Percentiles rank a stretch among this genome's conserved stretches.
These are phyloP conservation scores for Hypotaenidia okinawae DNA, from an alignment of 2,797 vertebrate genomes.

Conservation along the genomic window DNA sequence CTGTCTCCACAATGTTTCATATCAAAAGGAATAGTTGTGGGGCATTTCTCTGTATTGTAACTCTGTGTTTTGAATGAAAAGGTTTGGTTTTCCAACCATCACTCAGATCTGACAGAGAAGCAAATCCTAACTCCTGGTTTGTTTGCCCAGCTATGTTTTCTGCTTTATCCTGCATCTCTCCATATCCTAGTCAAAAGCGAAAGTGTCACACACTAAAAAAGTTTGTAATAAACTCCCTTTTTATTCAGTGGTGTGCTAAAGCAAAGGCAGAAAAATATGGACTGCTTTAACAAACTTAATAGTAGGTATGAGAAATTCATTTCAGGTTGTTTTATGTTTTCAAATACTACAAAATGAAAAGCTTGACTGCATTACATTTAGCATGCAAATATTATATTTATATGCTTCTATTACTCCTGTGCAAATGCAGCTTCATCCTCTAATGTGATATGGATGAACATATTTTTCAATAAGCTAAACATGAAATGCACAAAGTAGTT, in stretches of 20 bases:
- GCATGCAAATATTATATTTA: neutral
- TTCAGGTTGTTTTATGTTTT: neutral
- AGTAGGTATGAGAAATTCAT: neutral
- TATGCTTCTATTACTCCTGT: neutral
- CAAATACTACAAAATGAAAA: neutral
- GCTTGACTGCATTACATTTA: neutral
- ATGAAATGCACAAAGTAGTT: neutral
- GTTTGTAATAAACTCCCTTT: constrained; percentile 9
- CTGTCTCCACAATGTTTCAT: neutral
- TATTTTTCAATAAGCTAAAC: constrained; percentile 1
- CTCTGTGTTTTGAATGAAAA: neutral
- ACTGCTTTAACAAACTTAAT: neutral
- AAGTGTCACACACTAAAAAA: neutral
- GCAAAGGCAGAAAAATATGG: neutral
- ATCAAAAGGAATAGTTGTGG: neutral
- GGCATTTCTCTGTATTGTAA: neutral
- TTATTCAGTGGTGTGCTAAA: neutral
- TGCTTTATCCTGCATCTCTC: neutral
- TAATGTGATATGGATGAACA: neutral
- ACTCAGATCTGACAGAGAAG: neutral
- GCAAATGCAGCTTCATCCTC: neutral
- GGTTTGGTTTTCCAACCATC: neutral
- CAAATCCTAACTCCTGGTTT: neutral
- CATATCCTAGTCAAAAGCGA: neutral
- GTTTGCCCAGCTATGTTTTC: neutral